phyloP scores from a whole-genome alignment of 2,888 invertebrate genomes.

The Parochlus steinenii region DNA sequence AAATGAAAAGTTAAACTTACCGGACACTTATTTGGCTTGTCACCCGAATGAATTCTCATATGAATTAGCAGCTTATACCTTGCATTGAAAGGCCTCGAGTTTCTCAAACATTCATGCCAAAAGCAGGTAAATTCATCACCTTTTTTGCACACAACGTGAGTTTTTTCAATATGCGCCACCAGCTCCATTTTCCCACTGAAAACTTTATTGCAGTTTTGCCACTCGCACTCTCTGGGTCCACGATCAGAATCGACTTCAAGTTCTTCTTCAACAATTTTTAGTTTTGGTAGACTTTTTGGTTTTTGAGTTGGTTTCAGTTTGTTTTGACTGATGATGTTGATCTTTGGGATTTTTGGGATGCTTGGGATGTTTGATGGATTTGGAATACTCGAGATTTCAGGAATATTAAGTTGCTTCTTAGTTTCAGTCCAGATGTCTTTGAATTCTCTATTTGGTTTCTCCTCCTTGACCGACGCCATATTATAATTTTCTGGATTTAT shows the following conservation, averaged over 20 bases:
- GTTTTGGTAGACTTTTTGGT: neutral
- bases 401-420: constrained; percentile 1
- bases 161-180: constrained; percentile 68
- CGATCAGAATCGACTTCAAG: constrained; percentile 21
- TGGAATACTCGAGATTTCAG: too few relatives aligned
- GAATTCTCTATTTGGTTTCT: constrained; percentile 27
- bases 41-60: constrained; percentile 94
- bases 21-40: constrained; percentile 94
- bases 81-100: constrained; percentile 87
- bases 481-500: constrained; percentile 10
- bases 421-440: constrained; percentile 25
- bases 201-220: constrained; percentile 69
- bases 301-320: neutral
- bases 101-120: constrained; percentile 83
- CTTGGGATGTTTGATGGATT: too few relatives aligned
- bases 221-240: constrained; percentile 23
- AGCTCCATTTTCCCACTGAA: constrained; percentile 65
- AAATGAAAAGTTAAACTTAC: constrained; percentile 48
- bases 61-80: constrained; percentile 93
- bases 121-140: constrained; percentile 84
- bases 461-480: constrained; percentile 18
- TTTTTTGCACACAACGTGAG: constrained; percentile 74
- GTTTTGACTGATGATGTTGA: too few relatives aligned
- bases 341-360: too few relatives aligned
- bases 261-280: too few relatives aligned